Conservation (phyloP, 2,888 invertebrate species). For the Scelioninae gen. 1 region DNA sequence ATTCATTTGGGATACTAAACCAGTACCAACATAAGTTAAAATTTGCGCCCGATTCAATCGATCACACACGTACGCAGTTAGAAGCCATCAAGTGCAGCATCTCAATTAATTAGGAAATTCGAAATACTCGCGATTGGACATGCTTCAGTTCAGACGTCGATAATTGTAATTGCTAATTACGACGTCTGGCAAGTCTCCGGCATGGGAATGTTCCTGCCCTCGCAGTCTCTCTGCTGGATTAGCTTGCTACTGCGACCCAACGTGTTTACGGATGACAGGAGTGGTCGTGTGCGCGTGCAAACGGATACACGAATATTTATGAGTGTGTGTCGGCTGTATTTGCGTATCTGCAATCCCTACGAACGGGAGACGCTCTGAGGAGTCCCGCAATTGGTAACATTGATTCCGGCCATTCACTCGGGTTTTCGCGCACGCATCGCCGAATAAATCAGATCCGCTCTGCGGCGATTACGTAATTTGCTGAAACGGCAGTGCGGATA, state of each 20-base stretch:
- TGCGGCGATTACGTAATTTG: conserved; percentile 38
- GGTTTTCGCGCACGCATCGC: conserved; percentile 46
- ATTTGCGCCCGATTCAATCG: conserved; percentile 41
- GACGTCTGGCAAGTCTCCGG: conserved; percentile 67
- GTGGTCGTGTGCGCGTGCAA: conserved; percentile 38
- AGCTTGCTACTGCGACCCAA: conserved; percentile 11
- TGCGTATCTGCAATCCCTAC: conserved; percentile 52
- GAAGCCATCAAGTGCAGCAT: conserved; percentile 32
- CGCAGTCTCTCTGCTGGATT: conserved; percentile 27
- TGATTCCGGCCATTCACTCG: conserved; percentile 44
- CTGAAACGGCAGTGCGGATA: conserved; percentile 24
- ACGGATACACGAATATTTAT: conserved; percentile 53
- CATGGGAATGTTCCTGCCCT: conserved; percentile 28
- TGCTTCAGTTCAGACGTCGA: conserved; percentile 62
- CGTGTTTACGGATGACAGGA: conserved; percentile 60
- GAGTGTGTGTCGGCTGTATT: conserved; percentile 52
- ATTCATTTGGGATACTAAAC: conserved; percentile 12
- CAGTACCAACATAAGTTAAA: conserved; percentile 30
- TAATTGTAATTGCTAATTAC: conserved; percentile 72
- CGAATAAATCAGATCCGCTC: conserved; percentile 38
- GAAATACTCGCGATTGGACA: conserved; percentile 58
- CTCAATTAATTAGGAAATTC: conserved; percentile 62
- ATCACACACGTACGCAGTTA: conserved; percentile 34
- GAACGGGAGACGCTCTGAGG: conserved; percentile 43
- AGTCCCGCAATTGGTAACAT: conserved; percentile 56